phyloP scores from a whole-genome alignment of 2,113 vertebrate species.

The Lonchura striata region DNA sequence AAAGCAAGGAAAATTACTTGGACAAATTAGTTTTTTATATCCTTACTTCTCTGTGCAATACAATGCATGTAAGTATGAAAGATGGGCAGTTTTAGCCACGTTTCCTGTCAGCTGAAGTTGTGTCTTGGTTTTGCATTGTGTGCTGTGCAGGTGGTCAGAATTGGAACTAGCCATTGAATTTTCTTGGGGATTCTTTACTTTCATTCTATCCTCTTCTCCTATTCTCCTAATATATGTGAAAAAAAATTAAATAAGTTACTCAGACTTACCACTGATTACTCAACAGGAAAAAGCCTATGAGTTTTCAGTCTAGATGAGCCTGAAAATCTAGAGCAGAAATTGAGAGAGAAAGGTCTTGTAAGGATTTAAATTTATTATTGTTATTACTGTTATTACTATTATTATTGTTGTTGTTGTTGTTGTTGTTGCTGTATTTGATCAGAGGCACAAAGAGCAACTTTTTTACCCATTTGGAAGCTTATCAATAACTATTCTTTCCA shows the following conservation, averaged over 20 bases:
- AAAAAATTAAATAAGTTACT: background rate
- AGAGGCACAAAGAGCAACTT: background rate
- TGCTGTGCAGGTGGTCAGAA: background rate
- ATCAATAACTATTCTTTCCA: background rate
- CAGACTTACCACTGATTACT: background rate
- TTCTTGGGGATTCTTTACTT: background rate
- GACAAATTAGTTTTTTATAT: background rate
- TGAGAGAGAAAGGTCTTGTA: background rate
- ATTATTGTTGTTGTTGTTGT: too few relatives aligned
- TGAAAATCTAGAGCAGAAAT: background rate
- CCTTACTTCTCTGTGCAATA: background rate
- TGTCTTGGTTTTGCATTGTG: background rate
- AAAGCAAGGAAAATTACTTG: background rate
- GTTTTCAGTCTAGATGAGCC: background rate
- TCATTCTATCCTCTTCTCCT: background rate
- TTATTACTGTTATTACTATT: background rate
- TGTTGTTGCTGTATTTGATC: background rate
- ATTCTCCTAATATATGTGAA: background rate
- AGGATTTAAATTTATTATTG: background rate
- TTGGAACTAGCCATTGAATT: background rate
- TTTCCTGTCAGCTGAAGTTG: background rate
- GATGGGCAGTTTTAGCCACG: background rate
- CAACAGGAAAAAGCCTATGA: background rate
- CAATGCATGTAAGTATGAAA: background rate
- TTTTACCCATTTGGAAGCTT: background rate